Evolutionary conservation across 2,888 invertebrate species (phyloP).

Genomic region (Eucera pruinosa): DNA sequence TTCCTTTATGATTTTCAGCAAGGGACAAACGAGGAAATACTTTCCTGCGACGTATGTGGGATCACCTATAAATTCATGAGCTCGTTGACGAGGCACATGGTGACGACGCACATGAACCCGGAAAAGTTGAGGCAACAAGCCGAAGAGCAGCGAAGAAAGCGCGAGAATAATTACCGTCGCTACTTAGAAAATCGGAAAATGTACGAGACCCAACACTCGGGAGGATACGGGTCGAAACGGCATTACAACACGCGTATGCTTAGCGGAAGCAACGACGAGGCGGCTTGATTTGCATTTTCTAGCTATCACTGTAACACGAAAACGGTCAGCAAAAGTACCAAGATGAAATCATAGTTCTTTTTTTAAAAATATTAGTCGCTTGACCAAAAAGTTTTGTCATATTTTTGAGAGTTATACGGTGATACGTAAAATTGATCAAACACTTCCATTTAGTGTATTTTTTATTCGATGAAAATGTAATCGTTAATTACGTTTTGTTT

Average conservation of each 20-base stretch:
- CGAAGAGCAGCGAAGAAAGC: slow-evolving; percentile 82
- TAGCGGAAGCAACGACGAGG: slow-evolving; percentile 65
- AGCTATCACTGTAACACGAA: slow-evolving; percentile 13
- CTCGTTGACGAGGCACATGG: slow-evolving; percentile 87
- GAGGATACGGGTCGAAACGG: slow-evolving; percentile 67
- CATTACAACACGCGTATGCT: slow-evolving; percentile 56
- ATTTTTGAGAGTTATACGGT: no score
- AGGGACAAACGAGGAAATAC: slow-evolving; percentile 81
- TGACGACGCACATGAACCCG: slow-evolving; percentile 86
- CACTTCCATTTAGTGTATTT: no score
- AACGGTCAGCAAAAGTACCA: slow-evolving; percentile 19
- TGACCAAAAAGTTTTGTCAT: no score
- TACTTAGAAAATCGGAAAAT: slow-evolving; percentile 82
- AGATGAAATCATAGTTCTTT: slow-evolving; percentile 24
- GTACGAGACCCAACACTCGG: slow-evolving; percentile 80
- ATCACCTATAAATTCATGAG: slow-evolving; percentile 86
- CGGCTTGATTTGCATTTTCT: slow-evolving; percentile 64
- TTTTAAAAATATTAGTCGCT: no score
- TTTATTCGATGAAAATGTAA: no score
- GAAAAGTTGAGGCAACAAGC: slow-evolving; percentile 82
- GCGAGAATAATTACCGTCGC: slow-evolving; percentile 82
- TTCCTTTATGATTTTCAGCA: slow-evolving; percentile 72
- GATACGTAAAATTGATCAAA: no score
- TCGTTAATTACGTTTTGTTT: no score
- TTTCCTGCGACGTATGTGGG: slow-evolving; percentile 85